These are phyloP conservation scores for Platyscapa corneri DNA, from an alignment of 1,140 invertebrate genomes.

Conservation along the genomic window DNA sequence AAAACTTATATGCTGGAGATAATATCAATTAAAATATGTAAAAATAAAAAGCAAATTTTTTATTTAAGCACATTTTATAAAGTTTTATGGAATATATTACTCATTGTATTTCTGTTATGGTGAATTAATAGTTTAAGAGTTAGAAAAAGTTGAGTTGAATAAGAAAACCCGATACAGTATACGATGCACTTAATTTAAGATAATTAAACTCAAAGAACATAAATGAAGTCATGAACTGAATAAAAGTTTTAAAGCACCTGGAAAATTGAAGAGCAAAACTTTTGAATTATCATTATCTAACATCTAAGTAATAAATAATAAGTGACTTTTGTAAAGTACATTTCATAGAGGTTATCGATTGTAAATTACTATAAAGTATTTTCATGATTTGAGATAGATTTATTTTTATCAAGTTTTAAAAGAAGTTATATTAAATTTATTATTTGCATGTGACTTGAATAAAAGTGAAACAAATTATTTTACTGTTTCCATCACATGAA, in stretches of 20 bases:
- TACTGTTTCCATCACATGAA: not conserved
- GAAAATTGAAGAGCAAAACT: not conserved
- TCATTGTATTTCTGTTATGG: not conserved
- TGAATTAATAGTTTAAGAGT: not conserved
- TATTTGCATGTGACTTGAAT: not conserved
- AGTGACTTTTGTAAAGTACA: not conserved
- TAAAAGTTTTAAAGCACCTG: constrained; percentile 21
- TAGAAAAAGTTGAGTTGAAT: not conserved
- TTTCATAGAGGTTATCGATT: constrained; percentile 15
- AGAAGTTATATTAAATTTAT: not conserved
- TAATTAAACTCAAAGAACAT: not conserved
- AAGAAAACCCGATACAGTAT: not conserved
- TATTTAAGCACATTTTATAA: not conserved
- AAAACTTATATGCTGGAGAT: not conserved
- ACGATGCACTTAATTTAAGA: not conserved
- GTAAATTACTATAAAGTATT: not conserved
- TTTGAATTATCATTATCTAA: constrained; percentile 24
- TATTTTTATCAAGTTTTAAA: not conserved
- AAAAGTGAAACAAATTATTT: not conserved
- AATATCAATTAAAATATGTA: not conserved
- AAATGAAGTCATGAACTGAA: constrained; percentile 28
- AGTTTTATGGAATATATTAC: not conserved
- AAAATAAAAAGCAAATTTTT: not conserved
- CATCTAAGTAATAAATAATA: constrained; percentile 22
- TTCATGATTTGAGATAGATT: not conserved